Percentiles rank a stretch among this genome's conserved stretches.
Conservation (phyloP, 2,888 invertebrate species). For the Thymelicus acteon region DNA sequence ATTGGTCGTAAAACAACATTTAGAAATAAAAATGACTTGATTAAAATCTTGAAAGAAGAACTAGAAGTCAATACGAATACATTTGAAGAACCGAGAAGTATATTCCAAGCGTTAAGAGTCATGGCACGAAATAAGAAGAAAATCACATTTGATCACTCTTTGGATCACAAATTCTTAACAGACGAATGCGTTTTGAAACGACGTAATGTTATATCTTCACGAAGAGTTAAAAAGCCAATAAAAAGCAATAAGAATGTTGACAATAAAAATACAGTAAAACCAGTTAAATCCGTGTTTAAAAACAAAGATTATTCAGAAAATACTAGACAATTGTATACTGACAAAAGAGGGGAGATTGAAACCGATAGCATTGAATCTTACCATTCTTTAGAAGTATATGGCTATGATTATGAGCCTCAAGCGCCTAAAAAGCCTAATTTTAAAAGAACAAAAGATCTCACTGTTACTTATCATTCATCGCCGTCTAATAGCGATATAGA, state of each 20-base stretch:
- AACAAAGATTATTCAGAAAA: slow-evolving; percentile 1
- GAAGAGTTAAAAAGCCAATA: slow-evolving; percentile 37
- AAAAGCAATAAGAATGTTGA: slow-evolving; percentile 30
- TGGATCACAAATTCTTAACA: slow-evolving; percentile 29
- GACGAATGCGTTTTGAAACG: slow-evolving; percentile 53
- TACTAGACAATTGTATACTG: background rate
- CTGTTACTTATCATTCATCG: slow-evolving; percentile 44
- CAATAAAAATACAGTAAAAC: background rate
- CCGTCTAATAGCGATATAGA: slow-evolving; percentile 35
- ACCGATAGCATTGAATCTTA: slow-evolving; percentile 43
- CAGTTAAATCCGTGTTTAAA: background rate
- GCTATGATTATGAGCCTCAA: slow-evolving; percentile 51
- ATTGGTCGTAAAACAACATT: slow-evolving; percentile 31
- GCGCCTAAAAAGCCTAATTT: slow-evolving; percentile 7
- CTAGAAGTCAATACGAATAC: slow-evolving; percentile 47
- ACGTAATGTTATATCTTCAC: slow-evolving; percentile 50
- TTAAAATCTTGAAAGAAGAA: slow-evolving; percentile 60
- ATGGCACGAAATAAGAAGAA: slow-evolving; percentile 60
- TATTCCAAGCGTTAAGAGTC: slow-evolving; percentile 62
- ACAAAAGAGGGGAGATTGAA: background rate
- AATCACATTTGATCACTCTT: slow-evolving; percentile 17
- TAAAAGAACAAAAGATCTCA: slow-evolving; percentile 31
- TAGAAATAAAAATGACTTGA: slow-evolving; percentile 52
- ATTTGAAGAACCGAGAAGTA: slow-evolving; percentile 58
- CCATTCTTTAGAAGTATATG: slow-evolving; percentile 57